Percentiles rank a stretch among this genome's conserved stretches.
Evolutionary conservation across 2,797 vertebrate genomes (phyloP).

Genomic region (Micrastur ruficollis): DNA sequence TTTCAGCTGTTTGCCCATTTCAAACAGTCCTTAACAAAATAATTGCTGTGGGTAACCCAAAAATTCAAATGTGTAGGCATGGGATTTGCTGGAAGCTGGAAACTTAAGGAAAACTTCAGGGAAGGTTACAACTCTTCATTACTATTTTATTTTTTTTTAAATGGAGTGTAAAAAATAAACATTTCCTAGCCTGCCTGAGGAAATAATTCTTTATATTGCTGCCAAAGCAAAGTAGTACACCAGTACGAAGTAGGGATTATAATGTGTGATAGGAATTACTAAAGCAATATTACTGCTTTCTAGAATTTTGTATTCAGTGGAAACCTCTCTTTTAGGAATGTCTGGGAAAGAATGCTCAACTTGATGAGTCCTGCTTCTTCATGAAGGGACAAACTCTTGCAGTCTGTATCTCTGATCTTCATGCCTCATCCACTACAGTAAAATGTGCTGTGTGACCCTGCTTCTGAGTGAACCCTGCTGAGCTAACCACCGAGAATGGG

Average conservation of each 20-base stretch:
- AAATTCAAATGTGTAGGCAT: not conserved
- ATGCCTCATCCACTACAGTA: not conserved
- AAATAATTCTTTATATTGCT: not conserved
- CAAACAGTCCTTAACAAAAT: not conserved
- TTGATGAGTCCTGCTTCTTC: not conserved
- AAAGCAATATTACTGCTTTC: not conserved
- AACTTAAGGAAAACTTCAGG: not conserved
- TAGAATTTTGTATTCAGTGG: not conserved
- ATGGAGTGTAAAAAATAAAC: not conserved
- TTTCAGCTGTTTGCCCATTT: not conserved
- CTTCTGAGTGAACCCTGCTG: not conserved
- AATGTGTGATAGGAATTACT: not conserved
- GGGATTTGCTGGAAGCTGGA: not conserved
- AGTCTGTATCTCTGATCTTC: not conserved
- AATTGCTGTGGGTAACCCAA: not conserved
- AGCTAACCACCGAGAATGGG: not conserved
- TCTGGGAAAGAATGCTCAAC: not conserved
- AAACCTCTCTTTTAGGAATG: not conserved
- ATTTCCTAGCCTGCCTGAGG: not conserved
- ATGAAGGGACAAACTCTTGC: not conserved
- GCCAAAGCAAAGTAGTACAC: not conserved
- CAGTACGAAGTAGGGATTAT: not conserved
- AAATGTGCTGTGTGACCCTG: not conserved
- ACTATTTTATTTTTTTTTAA: not conserved
- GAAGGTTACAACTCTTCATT: not conserved